phyloP scores from a whole-genome alignment of 2,113 vertebrate genomes.

The Poeciliopsis retropinna region DNA sequence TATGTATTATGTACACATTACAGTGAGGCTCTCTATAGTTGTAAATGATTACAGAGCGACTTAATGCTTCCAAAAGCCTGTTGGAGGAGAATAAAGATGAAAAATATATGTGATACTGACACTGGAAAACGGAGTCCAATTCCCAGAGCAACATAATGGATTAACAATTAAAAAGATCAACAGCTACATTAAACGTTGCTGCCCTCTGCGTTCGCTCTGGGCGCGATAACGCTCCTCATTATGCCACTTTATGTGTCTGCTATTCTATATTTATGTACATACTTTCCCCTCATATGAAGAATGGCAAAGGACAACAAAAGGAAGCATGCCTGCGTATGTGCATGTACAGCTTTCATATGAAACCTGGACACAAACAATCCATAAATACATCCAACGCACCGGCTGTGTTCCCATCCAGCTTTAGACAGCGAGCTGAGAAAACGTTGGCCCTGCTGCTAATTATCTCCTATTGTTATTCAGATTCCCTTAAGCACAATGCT shows the following conservation, averaged over 20 bases:
- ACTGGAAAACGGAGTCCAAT: slow-evolving; percentile 38
- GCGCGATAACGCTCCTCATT: slow-evolving; percentile 33
- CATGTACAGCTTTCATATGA: slow-evolving; percentile 3
- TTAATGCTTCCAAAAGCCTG: slow-evolving; percentile 21
- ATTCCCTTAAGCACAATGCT: slow-evolving; percentile 66
- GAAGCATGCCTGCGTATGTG: neutral
- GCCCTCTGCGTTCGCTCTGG: slow-evolving; percentile 42
- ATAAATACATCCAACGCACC: neutral
- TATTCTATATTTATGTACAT: slow-evolving; percentile 36
- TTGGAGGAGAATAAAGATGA: slow-evolving; percentile 56
- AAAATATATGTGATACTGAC: slow-evolving; percentile 52
- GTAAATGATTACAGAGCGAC: slow-evolving; percentile 49
- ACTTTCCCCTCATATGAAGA: slow-evolving; percentile 25
- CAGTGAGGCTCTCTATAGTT: slow-evolving; percentile 26
- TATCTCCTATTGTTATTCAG: slow-evolving; percentile 78
- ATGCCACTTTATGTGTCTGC: slow-evolving; percentile 39
- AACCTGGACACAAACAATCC: slow-evolving; percentile 4
- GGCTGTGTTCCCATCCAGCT: slow-evolving; percentile 19
- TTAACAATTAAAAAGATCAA: slow-evolving; percentile 73
- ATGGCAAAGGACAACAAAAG: slow-evolving; percentile 7
- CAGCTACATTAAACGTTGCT: slow-evolving; percentile 48
- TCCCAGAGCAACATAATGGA: slow-evolving; percentile 54
- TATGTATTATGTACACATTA: slow-evolving; percentile 35
- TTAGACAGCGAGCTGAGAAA: slow-evolving; percentile 47
- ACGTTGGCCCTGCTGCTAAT: slow-evolving; percentile 70